Percentiles rank a stretch among this genome's conserved stretches.
Evolutionary conservation across 35 echinoderm and acorn worm species (phyloP).

Genomic region (Nesometra sesokonis): DNA sequence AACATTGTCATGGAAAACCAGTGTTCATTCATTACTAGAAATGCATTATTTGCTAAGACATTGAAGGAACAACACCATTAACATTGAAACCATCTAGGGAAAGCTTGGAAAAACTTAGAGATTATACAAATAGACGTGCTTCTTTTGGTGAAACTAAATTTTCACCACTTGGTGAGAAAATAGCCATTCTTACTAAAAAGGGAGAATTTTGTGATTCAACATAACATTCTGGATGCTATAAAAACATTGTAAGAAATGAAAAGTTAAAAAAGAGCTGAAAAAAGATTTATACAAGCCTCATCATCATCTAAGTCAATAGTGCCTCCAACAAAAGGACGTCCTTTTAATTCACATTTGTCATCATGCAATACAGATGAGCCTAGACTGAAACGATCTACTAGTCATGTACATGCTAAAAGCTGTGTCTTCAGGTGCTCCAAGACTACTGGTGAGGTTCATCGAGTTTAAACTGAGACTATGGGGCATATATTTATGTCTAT

Average conservation of each 20-base stretch:
- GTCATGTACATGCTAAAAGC: too few relatives aligned
- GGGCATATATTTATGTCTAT: too few relatives aligned
- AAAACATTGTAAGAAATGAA: constrained; percentile 19
- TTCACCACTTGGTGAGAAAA: constrained; percentile 24
- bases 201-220: constrained; percentile 11
- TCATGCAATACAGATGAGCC: constrained; percentile 11
- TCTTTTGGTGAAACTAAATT: constrained; percentile 25
- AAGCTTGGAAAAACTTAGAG: constrained; percentile 18
- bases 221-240: constrained; percentile 11
- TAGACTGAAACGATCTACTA: too few relatives aligned
- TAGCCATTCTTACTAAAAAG: constrained; percentile 17
- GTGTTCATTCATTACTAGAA: too few relatives aligned
- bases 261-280: constrained; percentile 43
- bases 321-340: constrained; percentile 28
- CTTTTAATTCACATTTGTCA: constrained; percentile 8
- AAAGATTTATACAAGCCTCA: constrained; percentile 16
- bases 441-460: too few relatives aligned
- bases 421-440: too few relatives aligned
- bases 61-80: background rate
- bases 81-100: background rate
- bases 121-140: constrained; percentile 24
- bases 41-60: constrained; percentile 10
- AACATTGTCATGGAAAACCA: too few relatives aligned
- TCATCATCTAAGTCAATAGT: constrained; percentile 11
- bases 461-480: too few relatives aligned